phyloP scores from a whole-genome alignment of 2,113 vertebrate genomes.

The Emydocephalus ijimae region DNA sequence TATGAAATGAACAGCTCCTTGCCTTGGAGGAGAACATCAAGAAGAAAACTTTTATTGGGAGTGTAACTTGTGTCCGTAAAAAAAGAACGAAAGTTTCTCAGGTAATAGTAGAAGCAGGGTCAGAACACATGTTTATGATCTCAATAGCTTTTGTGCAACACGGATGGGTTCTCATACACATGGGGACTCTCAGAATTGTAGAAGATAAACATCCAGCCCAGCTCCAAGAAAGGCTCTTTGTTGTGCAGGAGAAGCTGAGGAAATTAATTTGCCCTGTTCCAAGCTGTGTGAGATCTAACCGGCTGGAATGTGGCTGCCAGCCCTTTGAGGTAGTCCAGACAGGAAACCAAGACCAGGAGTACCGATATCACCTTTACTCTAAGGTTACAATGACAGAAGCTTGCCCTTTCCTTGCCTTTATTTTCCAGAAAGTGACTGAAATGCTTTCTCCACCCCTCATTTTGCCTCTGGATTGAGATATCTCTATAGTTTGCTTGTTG shows the following conservation, averaged over 20 bases:
- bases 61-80: neutral
- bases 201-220: neutral
- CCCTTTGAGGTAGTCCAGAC: neutral
- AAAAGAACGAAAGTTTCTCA: neutral
- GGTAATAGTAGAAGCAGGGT: neutral
- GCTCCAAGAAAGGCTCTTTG: neutral
- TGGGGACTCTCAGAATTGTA: neutral
- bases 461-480: neutral
- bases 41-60: neutral
- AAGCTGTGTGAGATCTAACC: neutral
- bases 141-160: neutral
- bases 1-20: neutral
- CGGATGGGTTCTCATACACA: neutral
- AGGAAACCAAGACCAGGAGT: neutral
- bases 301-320: neutral
- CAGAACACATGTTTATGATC: neutral
- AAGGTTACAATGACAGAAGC: neutral
- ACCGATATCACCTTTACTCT: neutral
- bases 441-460: neutral
- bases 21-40: neutral
- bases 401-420: neutral
- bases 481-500: neutral
- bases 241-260: neutral
- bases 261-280: neutral
- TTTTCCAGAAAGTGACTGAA: neutral